phyloP scores from a whole-genome alignment of 2,797 vertebrate species.

The Mus minutoides region DNA sequence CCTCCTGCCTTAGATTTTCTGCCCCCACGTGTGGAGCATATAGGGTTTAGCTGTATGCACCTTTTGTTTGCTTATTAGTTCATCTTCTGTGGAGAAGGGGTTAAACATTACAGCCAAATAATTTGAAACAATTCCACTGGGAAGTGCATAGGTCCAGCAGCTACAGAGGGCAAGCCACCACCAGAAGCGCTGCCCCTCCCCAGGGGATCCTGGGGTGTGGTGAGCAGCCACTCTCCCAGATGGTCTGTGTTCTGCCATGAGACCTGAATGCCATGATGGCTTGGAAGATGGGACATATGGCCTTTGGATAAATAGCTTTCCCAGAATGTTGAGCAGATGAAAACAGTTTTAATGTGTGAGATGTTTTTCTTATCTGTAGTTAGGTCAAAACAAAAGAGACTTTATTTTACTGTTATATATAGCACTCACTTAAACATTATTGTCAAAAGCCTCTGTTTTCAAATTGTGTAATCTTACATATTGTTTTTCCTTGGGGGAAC shows the following conservation, averaged over 20 bases:
- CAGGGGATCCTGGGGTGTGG: conserved; percentile 88
- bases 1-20: conserved; percentile 77
- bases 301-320: conserved; percentile 53
- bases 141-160: conserved; percentile 90
- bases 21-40: conserved; percentile 84
- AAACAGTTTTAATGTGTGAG: conserved; percentile 28
- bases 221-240: conserved; percentile 90
- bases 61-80: conserved; percentile 73
- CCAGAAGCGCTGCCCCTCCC: conserved; percentile 86
- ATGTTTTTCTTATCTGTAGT: conserved; percentile 48
- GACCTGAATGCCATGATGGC: conserved; percentile 85
- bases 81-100: conserved; percentile 82
- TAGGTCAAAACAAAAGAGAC: conserved; percentile 10
- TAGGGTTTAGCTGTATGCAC: conserved; percentile 89
- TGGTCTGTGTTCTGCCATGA: conserved; percentile 91
- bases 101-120: conserved; percentile 83
- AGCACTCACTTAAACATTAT: conserved; percentile 51
- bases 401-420: background rate
- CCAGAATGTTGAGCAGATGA: conserved; percentile 51
- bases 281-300: conserved; percentile 62
- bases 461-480: background rate
- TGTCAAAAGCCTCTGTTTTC: conserved; percentile 44
- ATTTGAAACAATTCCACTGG: conserved; percentile 87
- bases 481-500: background rate
- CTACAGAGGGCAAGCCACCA: conserved; percentile 90